Evolutionary conservation across 2,797 vertebrate genomes (phyloP), one percentile per base, ranked within the genome.

Genomic region (Lindbergichthys nudifrons): DNA sequence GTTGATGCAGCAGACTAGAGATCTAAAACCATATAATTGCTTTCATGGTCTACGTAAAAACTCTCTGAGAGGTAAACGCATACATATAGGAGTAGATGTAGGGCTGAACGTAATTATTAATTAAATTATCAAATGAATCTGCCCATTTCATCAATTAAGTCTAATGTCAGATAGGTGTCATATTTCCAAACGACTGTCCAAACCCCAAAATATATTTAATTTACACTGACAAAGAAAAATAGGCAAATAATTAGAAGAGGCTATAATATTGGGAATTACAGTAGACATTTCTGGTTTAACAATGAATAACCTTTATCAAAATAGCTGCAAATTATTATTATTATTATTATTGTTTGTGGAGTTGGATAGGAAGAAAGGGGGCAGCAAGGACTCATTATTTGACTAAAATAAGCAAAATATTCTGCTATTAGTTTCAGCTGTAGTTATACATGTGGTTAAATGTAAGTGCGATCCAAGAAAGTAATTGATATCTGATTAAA

Each of bases 1-100:
- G n/a, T 32, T 60, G 65, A 56, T 32, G 6, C 32, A 46, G 59
- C 46, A 57, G 21, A 32, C 60, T 21, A 3, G 13, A 58, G 0
- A 42, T 50, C 30, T 64, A 41, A 77, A 76, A 60, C 16, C 42
- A 46, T 5, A 19, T 50, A 42, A 58, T 48, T 64, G 47, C 19
- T 63, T 15, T 50, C 36, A 61, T 43, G 43, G 50, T 26, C 15
- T 39, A 62, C 15, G 45, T 47, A 19, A 30, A 53, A 46, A 46
- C 10, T 59, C 9, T 50, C 42, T 39, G 16, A 23, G 32, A 43
- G 9, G 14, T 45, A 3, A 65, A 3, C 32, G 16, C 16, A 32
- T n/a, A 43, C 14, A 41, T 15, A 43, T 21, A 53, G 53, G 15
- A 64, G 30, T 69, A n/a, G 19, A 65, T 0, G 16, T 59, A 15